A percentile compares a stretch with the other conserved stretches of the same genome.
Evolutionary conservation across 2,888 invertebrate genomes (phyloP).

Genomic region (Spodoptera littoralis): DNA sequence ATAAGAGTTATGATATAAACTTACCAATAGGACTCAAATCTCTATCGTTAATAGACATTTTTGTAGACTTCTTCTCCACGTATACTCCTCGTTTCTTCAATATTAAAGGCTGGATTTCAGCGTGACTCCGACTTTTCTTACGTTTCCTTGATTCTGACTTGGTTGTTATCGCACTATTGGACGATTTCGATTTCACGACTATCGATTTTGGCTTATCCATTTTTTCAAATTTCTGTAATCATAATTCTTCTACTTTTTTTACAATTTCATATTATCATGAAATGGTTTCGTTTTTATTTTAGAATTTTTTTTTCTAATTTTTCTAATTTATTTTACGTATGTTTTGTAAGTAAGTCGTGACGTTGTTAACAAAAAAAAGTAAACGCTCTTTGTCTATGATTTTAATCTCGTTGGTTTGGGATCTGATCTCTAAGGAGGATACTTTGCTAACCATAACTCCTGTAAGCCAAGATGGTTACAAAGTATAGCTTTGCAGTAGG

Average conservation of each 20-base stretch:
- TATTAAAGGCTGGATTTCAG: slow-evolving; percentile 56
- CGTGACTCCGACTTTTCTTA: slow-evolving; percentile 66
- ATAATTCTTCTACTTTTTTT: neutral
- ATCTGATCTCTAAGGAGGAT: too few species aligned
- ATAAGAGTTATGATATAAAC: neutral
- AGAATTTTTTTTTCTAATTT: slow-evolving; percentile 10
- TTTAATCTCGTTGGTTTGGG: neutral
- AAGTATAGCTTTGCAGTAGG: too few species aligned
- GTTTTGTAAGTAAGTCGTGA: slow-evolving; percentile 10
- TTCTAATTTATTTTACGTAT: neutral
- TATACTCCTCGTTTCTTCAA: slow-evolving; percentile 75
- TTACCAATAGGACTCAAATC: slow-evolving; percentile 38
- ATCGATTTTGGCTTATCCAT: slow-evolving; percentile 61
- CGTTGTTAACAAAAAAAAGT: neutral
- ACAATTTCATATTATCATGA: too few species aligned
- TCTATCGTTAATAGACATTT: slow-evolving; percentile 20
- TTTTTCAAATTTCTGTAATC: slow-evolving; percentile 1
- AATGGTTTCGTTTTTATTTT: slow-evolving; percentile 15
- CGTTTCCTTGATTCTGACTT: slow-evolving; percentile 39
- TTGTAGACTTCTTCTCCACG: slow-evolving; percentile 69
- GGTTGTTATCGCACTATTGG: slow-evolving; percentile 59
- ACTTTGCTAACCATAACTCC: too few species aligned
- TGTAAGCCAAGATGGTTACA: too few species aligned
- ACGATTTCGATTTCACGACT: slow-evolving; percentile 70
- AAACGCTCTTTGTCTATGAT: neutral